Conservation (phyloP, 2,888 invertebrate genomes). For the Ellobium chinense region DNA sequence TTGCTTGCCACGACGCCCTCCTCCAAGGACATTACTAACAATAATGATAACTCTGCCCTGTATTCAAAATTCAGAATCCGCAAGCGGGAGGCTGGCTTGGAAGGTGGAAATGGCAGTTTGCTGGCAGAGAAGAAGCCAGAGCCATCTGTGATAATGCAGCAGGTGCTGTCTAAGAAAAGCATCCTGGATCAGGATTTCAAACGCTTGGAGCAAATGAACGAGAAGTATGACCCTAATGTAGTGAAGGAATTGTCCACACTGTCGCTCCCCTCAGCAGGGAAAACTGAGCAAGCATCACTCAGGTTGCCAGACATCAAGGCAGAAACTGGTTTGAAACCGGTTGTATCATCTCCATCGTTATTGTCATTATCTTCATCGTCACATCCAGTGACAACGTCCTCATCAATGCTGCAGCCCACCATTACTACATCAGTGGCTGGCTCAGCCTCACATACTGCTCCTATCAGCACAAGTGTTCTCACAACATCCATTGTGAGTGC, state of each 20-base stretch:
- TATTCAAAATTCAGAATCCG: slow-evolving; percentile 77
- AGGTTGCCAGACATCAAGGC: not conserved
- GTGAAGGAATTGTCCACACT: slow-evolving; percentile 54
- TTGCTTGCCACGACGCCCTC: slow-evolving; percentile 31
- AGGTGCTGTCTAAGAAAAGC: slow-evolving; percentile 93
- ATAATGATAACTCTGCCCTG: slow-evolving; percentile 50
- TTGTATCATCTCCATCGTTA: slow-evolving; percentile 1
- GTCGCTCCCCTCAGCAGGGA: not conserved
- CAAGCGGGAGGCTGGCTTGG: slow-evolving; percentile 69
- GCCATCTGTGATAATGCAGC: slow-evolving; percentile 95
- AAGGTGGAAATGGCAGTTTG: slow-evolving; percentile 44
- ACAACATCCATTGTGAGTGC: slow-evolving; percentile 38
- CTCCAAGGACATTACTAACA: slow-evolving; percentile 50
- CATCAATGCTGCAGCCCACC: slow-evolving; percentile 47
- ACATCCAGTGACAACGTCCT: slow-evolving; percentile 43
- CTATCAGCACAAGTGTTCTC: slow-evolving; percentile 25
- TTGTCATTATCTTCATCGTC: slow-evolving; percentile 2
- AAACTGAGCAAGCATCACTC: not conserved
- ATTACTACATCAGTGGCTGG: slow-evolving; percentile 38
- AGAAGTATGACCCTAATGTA: slow-evolving; percentile 85
- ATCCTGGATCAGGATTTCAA: slow-evolving; percentile 97
- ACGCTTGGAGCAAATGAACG: slow-evolving; percentile 88
- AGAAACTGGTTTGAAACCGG: slow-evolving; percentile 3
- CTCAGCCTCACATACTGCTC: slow-evolving; percentile 1
- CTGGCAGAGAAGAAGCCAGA: slow-evolving; percentile 82